phyloP scores from a whole-genome alignment of 2,888 invertebrate species.

The Allolobophora icterica region DNA sequence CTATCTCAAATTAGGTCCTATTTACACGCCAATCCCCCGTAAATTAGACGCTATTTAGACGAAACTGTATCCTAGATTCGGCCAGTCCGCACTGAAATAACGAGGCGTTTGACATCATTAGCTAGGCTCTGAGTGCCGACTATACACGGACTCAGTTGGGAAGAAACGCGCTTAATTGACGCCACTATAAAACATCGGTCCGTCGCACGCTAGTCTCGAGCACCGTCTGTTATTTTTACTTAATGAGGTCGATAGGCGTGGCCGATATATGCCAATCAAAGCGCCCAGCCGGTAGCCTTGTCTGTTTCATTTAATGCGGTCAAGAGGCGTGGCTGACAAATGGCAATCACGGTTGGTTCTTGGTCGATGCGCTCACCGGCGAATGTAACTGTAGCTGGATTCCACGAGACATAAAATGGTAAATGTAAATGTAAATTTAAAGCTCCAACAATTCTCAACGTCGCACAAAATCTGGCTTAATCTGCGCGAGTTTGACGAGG shows the following conservation, averaged over 20 bases:
- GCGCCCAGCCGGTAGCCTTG: background rate
- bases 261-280: background rate
- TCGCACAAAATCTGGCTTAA: too few species aligned
- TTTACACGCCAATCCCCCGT: background rate
- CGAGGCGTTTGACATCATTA: background rate
- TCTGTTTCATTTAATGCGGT: background rate
- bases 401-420: too few species aligned
- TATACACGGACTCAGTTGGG: background rate
- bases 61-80: background rate
- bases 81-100: background rate
- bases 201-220: background rate
- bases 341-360: background rate
- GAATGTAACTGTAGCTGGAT: background rate
- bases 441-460: too few species aligned
- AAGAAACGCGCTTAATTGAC: background rate
- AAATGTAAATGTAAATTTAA: too few species aligned
- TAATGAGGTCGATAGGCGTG: conserved; percentile 17
- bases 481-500: too few species aligned
- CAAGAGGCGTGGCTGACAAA: background rate
- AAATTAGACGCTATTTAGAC: background rate
- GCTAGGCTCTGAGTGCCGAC: background rate
- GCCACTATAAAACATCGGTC: background rate
- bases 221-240: background rate
- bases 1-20: background rate
- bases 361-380: background rate